These are phyloP conservation scores for Drosophila helvetica DNA, from an alignment of 2,888 invertebrate species.

Conservation along the genomic window DNA sequence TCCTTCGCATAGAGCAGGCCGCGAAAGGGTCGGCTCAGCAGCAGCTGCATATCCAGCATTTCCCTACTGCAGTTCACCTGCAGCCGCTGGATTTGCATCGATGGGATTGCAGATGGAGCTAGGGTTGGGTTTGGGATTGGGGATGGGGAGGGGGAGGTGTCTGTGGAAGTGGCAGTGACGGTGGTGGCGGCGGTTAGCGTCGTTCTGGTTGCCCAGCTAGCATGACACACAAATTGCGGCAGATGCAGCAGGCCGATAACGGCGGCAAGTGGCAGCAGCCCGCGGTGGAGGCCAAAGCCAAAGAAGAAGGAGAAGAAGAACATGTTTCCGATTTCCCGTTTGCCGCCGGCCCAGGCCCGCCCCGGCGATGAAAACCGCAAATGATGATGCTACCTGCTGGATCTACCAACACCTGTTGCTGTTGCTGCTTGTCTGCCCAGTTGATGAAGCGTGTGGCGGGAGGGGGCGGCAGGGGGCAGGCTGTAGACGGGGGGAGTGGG, in stretches of 20 bases:
- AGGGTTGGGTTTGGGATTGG: background rate
- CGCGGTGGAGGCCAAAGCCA: conserved; percentile 15
- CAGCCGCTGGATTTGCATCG: conserved; percentile 85
- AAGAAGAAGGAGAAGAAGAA: conserved; percentile 53
- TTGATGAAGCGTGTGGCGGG: conserved; percentile 3
- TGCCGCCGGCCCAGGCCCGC: conserved; percentile 29
- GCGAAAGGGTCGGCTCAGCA: conserved; percentile 86
- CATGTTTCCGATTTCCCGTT: conserved; percentile 79
- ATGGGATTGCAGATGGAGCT: conserved; percentile 1
- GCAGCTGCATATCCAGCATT: conserved; percentile 86
- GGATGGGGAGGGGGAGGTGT: background rate
- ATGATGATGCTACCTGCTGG: conserved; percentile 68
- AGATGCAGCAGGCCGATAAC: conserved; percentile 74
- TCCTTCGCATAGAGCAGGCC: conserved; percentile 91
- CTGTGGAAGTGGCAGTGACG: conserved; percentile 1
- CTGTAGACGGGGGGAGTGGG: background rate
- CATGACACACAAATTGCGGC: conserved; percentile 78
- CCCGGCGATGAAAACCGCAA: conserved; percentile 54
- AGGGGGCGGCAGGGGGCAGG: no score
- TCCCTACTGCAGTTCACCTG: conserved; percentile 87
- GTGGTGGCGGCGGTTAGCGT: conserved; percentile 44
- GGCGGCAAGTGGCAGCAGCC: conserved; percentile 62
- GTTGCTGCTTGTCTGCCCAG: conserved; percentile 1
- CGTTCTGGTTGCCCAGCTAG: conserved; percentile 79
- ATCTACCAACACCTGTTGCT: conserved; percentile 48